These are phyloP conservation scores for Loriculus beryllinus DNA, from an alignment of 2,797 vertebrate genomes.

Conservation along the genomic window DNA sequence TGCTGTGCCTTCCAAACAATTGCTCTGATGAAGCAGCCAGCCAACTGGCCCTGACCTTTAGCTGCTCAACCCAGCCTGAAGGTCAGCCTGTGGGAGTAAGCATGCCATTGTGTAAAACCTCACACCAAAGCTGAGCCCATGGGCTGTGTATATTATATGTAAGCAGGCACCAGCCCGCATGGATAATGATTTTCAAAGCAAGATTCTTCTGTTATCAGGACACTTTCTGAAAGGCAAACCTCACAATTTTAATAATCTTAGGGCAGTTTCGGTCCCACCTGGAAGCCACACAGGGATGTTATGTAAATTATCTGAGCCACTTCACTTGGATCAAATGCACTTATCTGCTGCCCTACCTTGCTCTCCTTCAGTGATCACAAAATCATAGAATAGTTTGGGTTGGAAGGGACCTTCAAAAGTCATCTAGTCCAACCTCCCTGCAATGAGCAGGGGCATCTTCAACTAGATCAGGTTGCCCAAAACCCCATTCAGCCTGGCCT, in stretches of 20 bases:
- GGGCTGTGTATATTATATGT: not conserved
- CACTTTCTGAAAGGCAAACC: not conserved
- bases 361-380: not conserved
- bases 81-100: slow-evolving; percentile 31
- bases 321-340: not conserved
- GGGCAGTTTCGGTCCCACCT: not conserved
- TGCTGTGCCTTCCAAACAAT: not conserved
- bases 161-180: not conserved
- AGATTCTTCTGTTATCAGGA: not conserved
- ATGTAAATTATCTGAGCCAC: not conserved
- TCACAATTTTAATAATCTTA: not conserved
- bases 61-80: slow-evolving; percentile 27
- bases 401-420: not conserved
- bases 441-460: not conserved
- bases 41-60: not conserved
- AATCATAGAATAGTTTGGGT: not conserved
- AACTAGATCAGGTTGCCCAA: not conserved
- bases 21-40: not conserved
- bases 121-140: slow-evolving; percentile 6
- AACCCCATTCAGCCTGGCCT: not conserved
- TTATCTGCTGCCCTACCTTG: not conserved
- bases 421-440: not conserved
- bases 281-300: not conserved
- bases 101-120: not conserved
- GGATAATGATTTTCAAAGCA: not conserved